These are phyloP conservation scores for Odontomyia ornata DNA, from an alignment of 2,888 invertebrate genomes.

Conservation along the genomic window DNA sequence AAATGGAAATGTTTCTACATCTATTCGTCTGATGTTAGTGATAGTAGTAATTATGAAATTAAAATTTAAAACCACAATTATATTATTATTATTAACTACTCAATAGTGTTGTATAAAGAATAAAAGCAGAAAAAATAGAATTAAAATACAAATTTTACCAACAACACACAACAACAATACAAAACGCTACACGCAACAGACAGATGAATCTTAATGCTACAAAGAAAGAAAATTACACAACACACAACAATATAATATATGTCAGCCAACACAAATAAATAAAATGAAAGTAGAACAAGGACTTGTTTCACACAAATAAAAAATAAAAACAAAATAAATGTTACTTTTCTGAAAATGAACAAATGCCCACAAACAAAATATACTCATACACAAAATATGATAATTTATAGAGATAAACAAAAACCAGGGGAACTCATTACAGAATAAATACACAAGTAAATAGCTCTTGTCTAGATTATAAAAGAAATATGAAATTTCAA, in stretches of 20 bases:
- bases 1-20: constrained; percentile 44
- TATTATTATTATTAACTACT: constrained; percentile 16
- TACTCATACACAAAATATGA: background rate
- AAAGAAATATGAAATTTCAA: background rate
- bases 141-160: background rate
- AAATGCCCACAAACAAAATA: background rate
- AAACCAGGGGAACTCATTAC: background rate
- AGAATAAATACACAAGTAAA: background rate
- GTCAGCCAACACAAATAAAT: background rate
- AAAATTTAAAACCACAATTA: constrained; percentile 16
- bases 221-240: background rate
- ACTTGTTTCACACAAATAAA: no score
- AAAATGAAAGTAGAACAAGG: no score
- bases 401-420: background rate
- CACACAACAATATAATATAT: constrained; percentile 1
- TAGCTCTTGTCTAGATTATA: constrained; percentile 22
- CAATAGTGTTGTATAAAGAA: constrained; percentile 18
- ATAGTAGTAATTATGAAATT: constrained; percentile 33
- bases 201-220: background rate
- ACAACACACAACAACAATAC: background rate
- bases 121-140: background rate
- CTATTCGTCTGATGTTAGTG: constrained; percentile 49
- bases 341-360: background rate
- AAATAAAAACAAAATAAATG: background rate
- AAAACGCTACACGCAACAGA: background rate